These are phyloP conservation scores for Platycheirus albimanus DNA, from an alignment of 2,888 invertebrate genomes.

Conservation along the genomic window DNA sequence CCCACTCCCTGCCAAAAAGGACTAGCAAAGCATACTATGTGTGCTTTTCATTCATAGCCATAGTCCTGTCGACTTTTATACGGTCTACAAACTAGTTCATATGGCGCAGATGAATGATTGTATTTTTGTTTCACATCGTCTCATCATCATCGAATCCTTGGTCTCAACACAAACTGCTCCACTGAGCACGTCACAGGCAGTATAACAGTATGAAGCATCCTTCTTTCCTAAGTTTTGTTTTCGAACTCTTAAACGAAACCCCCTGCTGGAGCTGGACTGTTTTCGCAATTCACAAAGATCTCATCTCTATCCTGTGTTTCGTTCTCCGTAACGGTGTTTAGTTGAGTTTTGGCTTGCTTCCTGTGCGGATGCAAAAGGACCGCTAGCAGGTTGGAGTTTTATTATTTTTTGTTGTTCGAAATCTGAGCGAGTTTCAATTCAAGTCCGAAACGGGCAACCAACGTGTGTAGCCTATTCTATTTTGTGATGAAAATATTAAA, in stretches of 20 bases:
- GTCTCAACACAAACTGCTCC: slow-evolving; percentile 7
- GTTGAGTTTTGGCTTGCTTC: slow-evolving; percentile 48
- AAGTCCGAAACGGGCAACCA: neutral
- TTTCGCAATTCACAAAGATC: slow-evolving; percentile 26
- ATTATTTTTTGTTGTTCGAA: neutral
- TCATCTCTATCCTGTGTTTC: slow-evolving; percentile 13
- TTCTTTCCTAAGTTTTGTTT: slow-evolving; percentile 1
- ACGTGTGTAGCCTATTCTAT: neutral
- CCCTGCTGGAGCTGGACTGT: neutral
- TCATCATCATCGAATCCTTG: slow-evolving; percentile 1
- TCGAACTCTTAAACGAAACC: slow-evolving; percentile 5
- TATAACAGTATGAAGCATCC: slow-evolving; percentile 39
- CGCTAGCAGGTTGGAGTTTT: neutral
- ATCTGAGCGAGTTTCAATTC: neutral
- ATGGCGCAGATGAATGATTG: slow-evolving; percentile 27
- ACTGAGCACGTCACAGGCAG: slow-evolving; percentile 16
- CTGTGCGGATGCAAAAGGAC: slow-evolving; percentile 47
- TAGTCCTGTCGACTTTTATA: neutral
- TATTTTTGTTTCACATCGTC: neutral
- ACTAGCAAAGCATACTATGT: neutral
- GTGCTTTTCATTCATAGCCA: slow-evolving; percentile 40
- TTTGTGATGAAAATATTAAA: slow-evolving; percentile 6
- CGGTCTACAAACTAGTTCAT: neutral
- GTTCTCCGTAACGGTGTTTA: slow-evolving; percentile 33
- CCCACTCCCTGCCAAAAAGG: neutral